Evolutionary conservation across 2,888 invertebrate genomes (phyloP).

Genomic region (Cerastoderma edule): DNA sequence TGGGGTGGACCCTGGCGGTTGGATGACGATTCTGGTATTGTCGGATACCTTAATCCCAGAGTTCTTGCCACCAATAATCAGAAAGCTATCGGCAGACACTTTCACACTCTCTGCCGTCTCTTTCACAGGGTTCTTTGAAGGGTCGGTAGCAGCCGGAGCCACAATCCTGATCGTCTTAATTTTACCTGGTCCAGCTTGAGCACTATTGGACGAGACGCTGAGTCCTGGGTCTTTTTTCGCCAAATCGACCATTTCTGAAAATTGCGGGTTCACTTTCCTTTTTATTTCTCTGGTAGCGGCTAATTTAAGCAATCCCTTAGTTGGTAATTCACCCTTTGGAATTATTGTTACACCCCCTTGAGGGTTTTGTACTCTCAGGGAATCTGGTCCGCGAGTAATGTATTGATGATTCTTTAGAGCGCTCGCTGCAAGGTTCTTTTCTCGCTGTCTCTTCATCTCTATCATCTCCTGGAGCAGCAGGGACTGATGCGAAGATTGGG

Average conservation of each 20-base stretch:
- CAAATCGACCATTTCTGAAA: slow-evolving; percentile 15
- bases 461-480: slow-evolving; percentile 55
- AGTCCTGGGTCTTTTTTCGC: slow-evolving; percentile 40
- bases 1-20: slow-evolving; percentile 50
- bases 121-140: slow-evolving; percentile 33
- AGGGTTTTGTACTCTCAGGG: slow-evolving; percentile 26
- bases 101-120: slow-evolving; percentile 56
- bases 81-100: slow-evolving; percentile 52
- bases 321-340: slow-evolving; percentile 45
- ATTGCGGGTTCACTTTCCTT: slow-evolving; percentile 42
- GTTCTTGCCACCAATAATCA: slow-evolving; percentile 58
- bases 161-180: slow-evolving; percentile 49
- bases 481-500: slow-evolving; percentile 39
- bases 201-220: slow-evolving; percentile 2
- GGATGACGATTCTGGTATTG: slow-evolving; percentile 60
- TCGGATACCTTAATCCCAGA: slow-evolving; percentile 55
- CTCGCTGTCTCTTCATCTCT: slow-evolving; percentile 52
- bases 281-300: slow-evolving; percentile 56
- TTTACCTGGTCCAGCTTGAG: background rate
- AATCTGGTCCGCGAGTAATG: slow-evolving; percentile 48
- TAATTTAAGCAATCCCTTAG: slow-evolving; percentile 47
- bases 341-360: slow-evolving; percentile 55
- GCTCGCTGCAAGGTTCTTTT: slow-evolving; percentile 40
- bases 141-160: slow-evolving; percentile 21
- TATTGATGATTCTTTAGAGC: slow-evolving; percentile 45